Evolutionary conservation across 2,888 invertebrate genomes (phyloP), one percentile per base, ranked within the genome.

Genomic region (Acrobasis consociella): DNA sequence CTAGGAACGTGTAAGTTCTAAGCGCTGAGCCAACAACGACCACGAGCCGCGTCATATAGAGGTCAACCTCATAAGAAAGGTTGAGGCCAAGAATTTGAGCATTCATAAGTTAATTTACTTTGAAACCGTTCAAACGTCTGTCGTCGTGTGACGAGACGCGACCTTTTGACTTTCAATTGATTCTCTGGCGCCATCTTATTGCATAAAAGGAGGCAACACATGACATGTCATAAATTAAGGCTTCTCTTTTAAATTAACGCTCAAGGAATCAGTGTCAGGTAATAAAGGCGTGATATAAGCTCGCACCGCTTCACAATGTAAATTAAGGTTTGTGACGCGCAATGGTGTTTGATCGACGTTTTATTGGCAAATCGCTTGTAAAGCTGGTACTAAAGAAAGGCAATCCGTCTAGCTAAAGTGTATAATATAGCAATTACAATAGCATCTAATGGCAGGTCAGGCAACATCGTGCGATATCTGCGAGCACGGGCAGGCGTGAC

Each of bases 91-190:
- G 72, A 73, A 77, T 76, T 73, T 72, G 65, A 67, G 60, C 70
- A 79, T 73, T 76, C 73, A 73, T 63, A 66, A 68, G 70, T 69
- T 63, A 55, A 64, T 68, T 65, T 65, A 69, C 67, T 66, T 67
- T 60, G 71, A 77, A 80, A 70, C 77, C 76, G 74, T 75, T 75
- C 70, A 72, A 76, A 71, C 65, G 69, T 65, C 68, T 67, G 70
- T 75, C 72, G 42, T 71, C 74, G 70, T 76, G 15, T 46, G 75
- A 76, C 73, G 70, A 69, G 76, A 74, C 72, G 67, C 73, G 80
- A 82, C 81, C 79, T 81, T 22, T 84, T 83, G 83, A 78, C 82
- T 77, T 80, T 74, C 76, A 81, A 84, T 85, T 79, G 82, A 80
- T 81, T 77, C 72, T 74, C 68, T 70, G 70, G 75, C 71, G 74